Evolutionary conservation across 2,888 invertebrate genomes (phyloP).

Genomic region (Colletes collaris): DNA sequence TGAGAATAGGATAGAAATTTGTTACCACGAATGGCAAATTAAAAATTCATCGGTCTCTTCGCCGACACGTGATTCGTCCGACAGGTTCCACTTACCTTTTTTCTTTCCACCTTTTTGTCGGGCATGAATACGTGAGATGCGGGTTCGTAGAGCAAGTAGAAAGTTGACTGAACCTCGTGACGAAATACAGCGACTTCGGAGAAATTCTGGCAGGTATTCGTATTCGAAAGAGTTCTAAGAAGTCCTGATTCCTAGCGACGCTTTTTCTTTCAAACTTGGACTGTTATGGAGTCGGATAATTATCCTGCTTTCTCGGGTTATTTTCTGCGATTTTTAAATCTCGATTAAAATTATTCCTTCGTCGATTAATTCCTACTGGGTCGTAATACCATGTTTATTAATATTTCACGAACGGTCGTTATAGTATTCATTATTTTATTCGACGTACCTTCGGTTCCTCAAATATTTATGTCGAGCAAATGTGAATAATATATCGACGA

Average conservation of each 20-base stretch:
- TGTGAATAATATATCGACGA: no score
- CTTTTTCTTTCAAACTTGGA: neutral
- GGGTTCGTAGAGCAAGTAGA: conserved; percentile 12
- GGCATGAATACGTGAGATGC: neutral
- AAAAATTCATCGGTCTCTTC: no score
- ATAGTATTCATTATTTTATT: neutral
- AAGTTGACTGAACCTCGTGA: conserved; percentile 31
- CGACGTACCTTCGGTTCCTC: no score
- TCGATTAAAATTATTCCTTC: neutral
- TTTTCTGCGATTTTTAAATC: no score
- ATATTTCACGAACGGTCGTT: neutral
- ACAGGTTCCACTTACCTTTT: neutral
- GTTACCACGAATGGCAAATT: no score
- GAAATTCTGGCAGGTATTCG: neutral
- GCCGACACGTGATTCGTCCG: neutral
- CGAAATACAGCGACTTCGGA: conserved; percentile 16
- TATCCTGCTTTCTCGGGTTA: no score
- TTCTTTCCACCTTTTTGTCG: neutral
- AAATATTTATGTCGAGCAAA: no score
- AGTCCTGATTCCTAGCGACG: neutral
- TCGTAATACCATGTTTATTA: neutral
- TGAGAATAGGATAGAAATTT: no score
- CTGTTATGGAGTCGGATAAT: no score
- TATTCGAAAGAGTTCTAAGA: neutral
- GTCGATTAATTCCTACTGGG: neutral